A percentile compares a stretch with the other conserved stretches of the same genome.
Conservation (phyloP, 2,888 invertebrate species). For the Ashinkailepas kermadecensis region DNA sequence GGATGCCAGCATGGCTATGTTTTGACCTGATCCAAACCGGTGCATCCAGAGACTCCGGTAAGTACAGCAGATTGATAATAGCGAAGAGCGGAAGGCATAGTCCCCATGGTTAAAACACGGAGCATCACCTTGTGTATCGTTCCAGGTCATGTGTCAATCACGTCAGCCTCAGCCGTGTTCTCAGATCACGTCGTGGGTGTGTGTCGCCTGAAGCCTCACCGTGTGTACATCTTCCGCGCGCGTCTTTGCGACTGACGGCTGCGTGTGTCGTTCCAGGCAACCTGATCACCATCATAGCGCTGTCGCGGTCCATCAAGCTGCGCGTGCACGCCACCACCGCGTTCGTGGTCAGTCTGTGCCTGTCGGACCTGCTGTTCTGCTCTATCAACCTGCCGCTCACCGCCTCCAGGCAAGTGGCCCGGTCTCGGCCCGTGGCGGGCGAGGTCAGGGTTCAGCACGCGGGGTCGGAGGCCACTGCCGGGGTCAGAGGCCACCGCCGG, state of each 20-base stretch:
- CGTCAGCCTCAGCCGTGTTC: too few relatives aligned
- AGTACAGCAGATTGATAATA: too few relatives aligned
- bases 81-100: too few relatives aligned
- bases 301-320: constrained; percentile 67
- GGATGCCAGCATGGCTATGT: too few relatives aligned
- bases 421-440: background rate
- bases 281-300: constrained; percentile 68
- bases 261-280: constrained; percentile 57
- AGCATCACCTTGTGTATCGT: too few relatives aligned
- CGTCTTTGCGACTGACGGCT: background rate
- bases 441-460: background rate
- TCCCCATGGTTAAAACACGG: too few relatives aligned
- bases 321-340: constrained; percentile 77
- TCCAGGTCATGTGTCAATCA: too few relatives aligned
- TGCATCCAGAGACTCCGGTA: too few relatives aligned
- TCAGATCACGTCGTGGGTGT: too few relatives aligned
- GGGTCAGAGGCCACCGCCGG: background rate
- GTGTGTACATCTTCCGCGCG: too few relatives aligned
- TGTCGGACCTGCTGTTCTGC: constrained; percentile 78
- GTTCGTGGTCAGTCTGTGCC: constrained; percentile 75
- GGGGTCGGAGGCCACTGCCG: background rate
- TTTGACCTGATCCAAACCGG: too few relatives aligned
- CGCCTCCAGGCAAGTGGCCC: constrained; percentile 51
- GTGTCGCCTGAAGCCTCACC: too few relatives aligned
- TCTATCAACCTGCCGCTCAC: constrained; percentile 75